A percentile compares a stretch with the other conserved stretches of the same genome.
These are phyloP conservation scores for Mesaphorura yosii DNA, from an alignment of 1,140 invertebrate genomes.

Conservation along the genomic window DNA sequence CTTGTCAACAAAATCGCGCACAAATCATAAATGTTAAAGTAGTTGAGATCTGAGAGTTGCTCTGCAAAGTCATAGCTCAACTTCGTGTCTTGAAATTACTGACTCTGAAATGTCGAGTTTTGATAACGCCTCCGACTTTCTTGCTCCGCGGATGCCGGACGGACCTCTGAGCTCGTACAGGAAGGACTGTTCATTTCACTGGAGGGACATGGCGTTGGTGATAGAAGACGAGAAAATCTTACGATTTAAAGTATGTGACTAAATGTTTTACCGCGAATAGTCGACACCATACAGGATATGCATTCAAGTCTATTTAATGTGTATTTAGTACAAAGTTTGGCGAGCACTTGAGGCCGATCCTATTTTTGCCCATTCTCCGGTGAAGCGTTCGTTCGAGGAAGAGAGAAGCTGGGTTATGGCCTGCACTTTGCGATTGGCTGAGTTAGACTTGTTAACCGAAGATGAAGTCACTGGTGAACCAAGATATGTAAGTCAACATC, in stretches of 20 bases:
- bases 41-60: too few relatives aligned
- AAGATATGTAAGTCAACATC: slow-evolving; percentile 16
- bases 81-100: too few relatives aligned
- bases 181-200: slow-evolving; percentile 59
- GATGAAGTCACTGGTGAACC: slow-evolving; percentile 41
- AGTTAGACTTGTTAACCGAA: slow-evolving; percentile 41
- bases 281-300: background rate
- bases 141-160: slow-evolving; percentile 42
- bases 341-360: slow-evolving; percentile 44
- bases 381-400: slow-evolving; percentile 56
- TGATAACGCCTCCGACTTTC: background rate
- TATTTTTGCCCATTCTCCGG: slow-evolving; percentile 38
- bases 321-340: slow-evolving; percentile 42
- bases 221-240: slow-evolving; percentile 59
- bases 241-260: slow-evolving; percentile 45
- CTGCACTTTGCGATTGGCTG: slow-evolving; percentile 39
- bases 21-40: too few relatives aligned
- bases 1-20: too few relatives aligned
- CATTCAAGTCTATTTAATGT: background rate
- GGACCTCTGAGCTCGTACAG: slow-evolving; percentile 62
- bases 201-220: slow-evolving; percentile 61
- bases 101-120: too few relatives aligned
- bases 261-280: background rate
- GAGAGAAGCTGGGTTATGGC: slow-evolving; percentile 38
- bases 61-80: too few relatives aligned